A percentile compares a stretch with the other conserved stretches of the same genome.
Conservation (phyloP, 2,113 vertebrate genomes). For the Synchiropus splendidus region DNA sequence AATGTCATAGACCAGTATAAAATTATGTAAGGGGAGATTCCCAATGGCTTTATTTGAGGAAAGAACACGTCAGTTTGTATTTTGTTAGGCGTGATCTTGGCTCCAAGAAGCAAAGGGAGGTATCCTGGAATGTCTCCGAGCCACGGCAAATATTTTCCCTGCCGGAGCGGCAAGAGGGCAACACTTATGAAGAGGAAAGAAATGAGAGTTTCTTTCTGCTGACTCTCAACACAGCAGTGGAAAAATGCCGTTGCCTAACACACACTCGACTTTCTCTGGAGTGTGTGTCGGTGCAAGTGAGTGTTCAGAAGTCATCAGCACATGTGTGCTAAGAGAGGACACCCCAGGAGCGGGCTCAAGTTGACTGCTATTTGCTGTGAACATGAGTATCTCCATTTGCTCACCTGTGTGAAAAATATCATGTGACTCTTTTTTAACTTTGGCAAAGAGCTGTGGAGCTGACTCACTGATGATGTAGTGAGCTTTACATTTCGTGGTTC, state of each 20-base stretch:
- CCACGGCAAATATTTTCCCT: conserved; percentile 52
- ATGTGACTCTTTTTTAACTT: conserved; percentile 26
- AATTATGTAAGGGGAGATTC: no score
- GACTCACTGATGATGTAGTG: conserved; percentile 5
- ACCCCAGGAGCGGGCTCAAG: conserved; percentile 4
- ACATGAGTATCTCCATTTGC: conserved; percentile 29
- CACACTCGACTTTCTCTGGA: background rate
- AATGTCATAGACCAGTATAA: no score
- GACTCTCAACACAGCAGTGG: conserved; percentile 9
- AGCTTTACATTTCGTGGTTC: background rate
- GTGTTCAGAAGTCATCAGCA: conserved; percentile 27
- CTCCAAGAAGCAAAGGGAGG: conserved; percentile 25
- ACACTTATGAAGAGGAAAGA: conserved; percentile 35
- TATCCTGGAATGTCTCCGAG: conserved; percentile 55
- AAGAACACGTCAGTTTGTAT: conserved; percentile 13
- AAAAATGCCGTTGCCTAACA: conserved; percentile 10
- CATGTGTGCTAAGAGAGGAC: conserved; percentile 33
- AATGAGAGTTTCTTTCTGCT: conserved; percentile 32
- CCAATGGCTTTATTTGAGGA: conserved; percentile 15
- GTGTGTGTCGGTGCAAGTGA: conserved; percentile 10
- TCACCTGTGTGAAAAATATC: conserved; percentile 40
- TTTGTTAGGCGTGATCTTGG: conserved; percentile 6
- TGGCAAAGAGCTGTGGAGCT: conserved; percentile 18
- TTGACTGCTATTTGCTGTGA: conserved; percentile 23
- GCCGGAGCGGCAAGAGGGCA: conserved; percentile 30